These are phyloP conservation scores for Danaus chrysippus DNA, from an alignment of 2,888 invertebrate genomes.

Conservation along the genomic window DNA sequence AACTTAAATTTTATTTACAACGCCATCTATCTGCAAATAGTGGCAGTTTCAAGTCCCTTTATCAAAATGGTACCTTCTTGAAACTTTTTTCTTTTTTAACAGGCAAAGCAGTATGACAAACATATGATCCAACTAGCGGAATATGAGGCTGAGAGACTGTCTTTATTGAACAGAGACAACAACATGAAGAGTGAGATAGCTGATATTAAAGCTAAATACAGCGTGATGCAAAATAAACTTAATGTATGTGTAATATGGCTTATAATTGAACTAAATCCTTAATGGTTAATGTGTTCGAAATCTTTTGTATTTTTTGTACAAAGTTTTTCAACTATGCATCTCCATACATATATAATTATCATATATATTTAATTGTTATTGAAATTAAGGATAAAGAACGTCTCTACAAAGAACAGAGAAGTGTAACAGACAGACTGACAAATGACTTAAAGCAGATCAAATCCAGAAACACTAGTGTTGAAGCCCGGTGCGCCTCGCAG, in stretches of 20 bases:
- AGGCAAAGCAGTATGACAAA: slow-evolving; percentile 58
- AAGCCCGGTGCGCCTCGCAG: slow-evolving; percentile 48
- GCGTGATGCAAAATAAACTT: slow-evolving; percentile 45
- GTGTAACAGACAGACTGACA: slow-evolving; percentile 49
- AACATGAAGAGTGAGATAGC: slow-evolving; percentile 46
- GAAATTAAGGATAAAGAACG: slow-evolving; percentile 60
- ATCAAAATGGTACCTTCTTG: not conserved
- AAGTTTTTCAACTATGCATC: too few relatives aligned
- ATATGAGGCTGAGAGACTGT: slow-evolving; percentile 55
- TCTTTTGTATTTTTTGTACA: slow-evolving; percentile 9
- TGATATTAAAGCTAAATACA: slow-evolving; percentile 52
- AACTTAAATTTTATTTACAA: too few relatives aligned
- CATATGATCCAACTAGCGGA: slow-evolving; percentile 59
- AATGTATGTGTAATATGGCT: slow-evolving; percentile 40
- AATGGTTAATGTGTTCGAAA: not conserved
- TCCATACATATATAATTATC: too few relatives aligned
- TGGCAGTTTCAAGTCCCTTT: not conserved
- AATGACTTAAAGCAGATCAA: slow-evolving; percentile 41
- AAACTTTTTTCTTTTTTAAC: slow-evolving; percentile 27
- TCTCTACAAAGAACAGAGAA: slow-evolving; percentile 56
- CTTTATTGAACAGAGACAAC: slow-evolving; percentile 49
- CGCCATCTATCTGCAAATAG: too few relatives aligned
- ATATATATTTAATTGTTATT: too few relatives aligned
- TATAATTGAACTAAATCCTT: not conserved
- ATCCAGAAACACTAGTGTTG: slow-evolving; percentile 38